Percentiles rank a stretch among this genome's conserved stretches.
These are phyloP conservation scores for Scalopus aquaticus DNA, from an alignment of 2,113 vertebrate genomes.

Conservation along the genomic window DNA sequence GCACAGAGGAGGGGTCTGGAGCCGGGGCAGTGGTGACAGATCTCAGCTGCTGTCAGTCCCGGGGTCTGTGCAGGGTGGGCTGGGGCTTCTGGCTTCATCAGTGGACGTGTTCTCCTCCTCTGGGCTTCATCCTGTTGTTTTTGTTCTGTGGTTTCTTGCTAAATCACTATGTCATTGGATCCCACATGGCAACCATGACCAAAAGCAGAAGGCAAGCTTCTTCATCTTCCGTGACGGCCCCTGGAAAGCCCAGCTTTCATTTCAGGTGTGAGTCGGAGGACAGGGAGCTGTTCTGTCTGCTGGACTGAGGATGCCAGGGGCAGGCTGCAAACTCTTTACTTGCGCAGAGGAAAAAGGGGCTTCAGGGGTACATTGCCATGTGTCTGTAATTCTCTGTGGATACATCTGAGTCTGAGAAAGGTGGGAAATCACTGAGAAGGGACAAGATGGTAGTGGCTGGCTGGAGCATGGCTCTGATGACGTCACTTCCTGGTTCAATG, in stretches of 20 bases:
- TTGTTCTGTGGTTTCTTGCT: constrained; percentile 73
- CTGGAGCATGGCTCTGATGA: not conserved
- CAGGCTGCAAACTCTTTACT: not conserved
- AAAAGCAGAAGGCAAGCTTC: not conserved
- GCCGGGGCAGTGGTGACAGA: accelerated
- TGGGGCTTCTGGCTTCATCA: not conserved
- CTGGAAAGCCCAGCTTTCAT: not conserved
- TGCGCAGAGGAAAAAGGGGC: accelerated
- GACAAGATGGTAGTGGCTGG: not conserved
- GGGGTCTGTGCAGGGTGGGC: not conserved
- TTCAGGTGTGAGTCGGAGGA: not conserved
- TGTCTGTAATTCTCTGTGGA: not conserved
- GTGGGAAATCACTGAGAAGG: not conserved
- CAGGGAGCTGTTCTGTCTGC: accelerated
- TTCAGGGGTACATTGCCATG: accelerated
- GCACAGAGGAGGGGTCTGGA: not conserved
- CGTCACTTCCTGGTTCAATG: not conserved
- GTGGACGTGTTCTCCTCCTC: not conserved
- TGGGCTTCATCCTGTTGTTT: constrained; percentile 70
- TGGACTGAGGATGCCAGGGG: accelerated
- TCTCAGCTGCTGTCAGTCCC: not conserved
- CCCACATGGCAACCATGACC: constrained; percentile 27
- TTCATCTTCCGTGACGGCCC: not conserved
- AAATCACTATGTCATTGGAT: constrained; percentile 62
- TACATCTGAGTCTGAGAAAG: not conserved